Base-by-base conservation (phyloP, 2,888 invertebrate species). In the Coremacera marginata region DNA sequence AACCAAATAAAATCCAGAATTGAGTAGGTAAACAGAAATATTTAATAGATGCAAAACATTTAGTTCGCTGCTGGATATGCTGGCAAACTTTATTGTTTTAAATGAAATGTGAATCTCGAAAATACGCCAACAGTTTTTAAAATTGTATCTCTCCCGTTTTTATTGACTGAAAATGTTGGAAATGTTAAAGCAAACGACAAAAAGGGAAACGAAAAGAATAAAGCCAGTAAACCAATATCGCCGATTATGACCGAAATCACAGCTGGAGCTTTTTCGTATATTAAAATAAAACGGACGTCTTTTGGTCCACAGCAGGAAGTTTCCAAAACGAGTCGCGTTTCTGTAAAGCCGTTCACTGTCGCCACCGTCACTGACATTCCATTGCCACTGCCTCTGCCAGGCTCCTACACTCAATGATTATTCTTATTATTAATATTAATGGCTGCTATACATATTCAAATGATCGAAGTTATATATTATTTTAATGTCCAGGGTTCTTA, bases 401-500 rank as follows among this genome's bases (percentile, higher is more conserved):
- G 80, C 63, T 81, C 70, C 55, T 70, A 70, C 55, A 51, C 70
- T 51, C 55, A 37, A 49, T 83, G 85, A 84, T 85, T 86, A 86
- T 86, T 86, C 85, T 86, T 86, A 86, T 86, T 86, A 86, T 85
- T 74, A 86, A 86, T 86, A 86, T 86, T 86, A 86, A 86, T 86
- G 84, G 83, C 82, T 84, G 85, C 85, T 86, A 85, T 86, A 86
- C 83, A 86, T 86, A 86, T 86, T 86, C 86, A 86, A 86, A 84
- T 77, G 76, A 67, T 74, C 65, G 65, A 16, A 74, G 74, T 74
- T 67, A 74, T 65, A 51, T 57, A 19, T 74, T 57, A 57, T 57
- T 65, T 49, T 34, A 49, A 34, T 57, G 52, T 22, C 52, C n/a
- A 51, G n/a, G 31, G 52, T 49, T 51, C 52, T 22, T 51, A 51